phyloP scores from a whole-genome alignment of 2,113 vertebrate genomes.

The Dipodomys spectabilis region DNA sequence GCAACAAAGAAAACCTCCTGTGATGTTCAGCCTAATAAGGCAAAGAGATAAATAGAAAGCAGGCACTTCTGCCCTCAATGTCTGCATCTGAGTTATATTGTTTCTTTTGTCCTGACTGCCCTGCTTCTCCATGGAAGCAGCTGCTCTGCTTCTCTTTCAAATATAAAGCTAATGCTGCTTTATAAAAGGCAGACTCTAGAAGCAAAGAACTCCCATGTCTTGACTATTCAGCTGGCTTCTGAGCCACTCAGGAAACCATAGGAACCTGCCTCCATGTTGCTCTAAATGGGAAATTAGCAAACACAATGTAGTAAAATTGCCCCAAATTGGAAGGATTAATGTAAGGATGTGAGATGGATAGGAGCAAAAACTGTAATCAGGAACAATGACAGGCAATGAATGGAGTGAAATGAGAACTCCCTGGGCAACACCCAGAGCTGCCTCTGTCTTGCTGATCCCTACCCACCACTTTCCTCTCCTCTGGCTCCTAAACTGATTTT shows the following conservation, averaged over 20 bases:
- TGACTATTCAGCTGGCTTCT: constrained; percentile 63
- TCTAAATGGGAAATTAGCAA: constrained; percentile 75
- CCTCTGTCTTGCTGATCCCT: background rate
- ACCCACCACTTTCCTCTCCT: background rate
- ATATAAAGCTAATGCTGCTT: constrained; percentile 43
- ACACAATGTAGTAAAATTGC: constrained; percentile 71
- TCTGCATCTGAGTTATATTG: background rate
- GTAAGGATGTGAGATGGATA: constrained; percentile 63
- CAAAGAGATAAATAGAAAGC: background rate
- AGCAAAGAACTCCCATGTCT: constrained; percentile 29
- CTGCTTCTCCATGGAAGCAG: constrained; percentile 41
- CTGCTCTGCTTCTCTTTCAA: constrained; percentile 36
- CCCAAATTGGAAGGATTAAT: constrained; percentile 70
- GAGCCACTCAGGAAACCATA: constrained; percentile 62
- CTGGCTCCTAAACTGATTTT: background rate
- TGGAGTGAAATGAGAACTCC: constrained; percentile 67
- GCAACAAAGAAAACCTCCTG: background rate
- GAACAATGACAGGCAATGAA: constrained; percentile 65
- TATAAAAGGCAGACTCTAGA: constrained; percentile 60
- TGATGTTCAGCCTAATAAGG: background rate
- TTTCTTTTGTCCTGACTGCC: background rate
- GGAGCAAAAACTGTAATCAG: constrained; percentile 60
- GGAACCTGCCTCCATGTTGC: constrained; percentile 56
- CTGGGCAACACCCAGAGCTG: background rate
- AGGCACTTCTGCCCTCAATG: background rate